These are phyloP conservation scores for Hypsopygia costalis DNA, from an alignment of 2,888 invertebrate species.

Conservation along the genomic window DNA sequence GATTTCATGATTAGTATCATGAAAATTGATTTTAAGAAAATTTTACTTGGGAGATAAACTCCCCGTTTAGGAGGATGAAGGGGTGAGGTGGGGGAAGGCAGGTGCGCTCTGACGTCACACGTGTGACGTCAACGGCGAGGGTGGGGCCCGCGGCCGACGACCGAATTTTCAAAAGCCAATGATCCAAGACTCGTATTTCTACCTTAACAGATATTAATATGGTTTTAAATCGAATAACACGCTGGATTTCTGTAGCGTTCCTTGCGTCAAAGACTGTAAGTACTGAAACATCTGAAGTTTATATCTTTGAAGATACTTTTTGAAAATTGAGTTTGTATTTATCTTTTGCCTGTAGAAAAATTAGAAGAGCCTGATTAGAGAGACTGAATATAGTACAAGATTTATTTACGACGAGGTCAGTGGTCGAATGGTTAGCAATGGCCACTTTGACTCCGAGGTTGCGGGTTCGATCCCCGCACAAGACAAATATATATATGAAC, in stretches of 20 bases:
- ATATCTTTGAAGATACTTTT: background rate
- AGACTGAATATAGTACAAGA: too few relatives aligned
- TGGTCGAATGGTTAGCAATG: too few relatives aligned
- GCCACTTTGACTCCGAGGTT: too few relatives aligned
- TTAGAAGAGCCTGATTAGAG: too few relatives aligned
- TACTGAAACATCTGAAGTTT: background rate
- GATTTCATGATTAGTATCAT: constrained; percentile 25
- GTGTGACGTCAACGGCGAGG: constrained; percentile 62
- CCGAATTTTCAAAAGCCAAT: constrained; percentile 28
- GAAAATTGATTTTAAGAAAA: constrained; percentile 36
- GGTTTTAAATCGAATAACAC: background rate
- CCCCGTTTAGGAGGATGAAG: constrained; percentile 32
- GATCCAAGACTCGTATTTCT: background rate
- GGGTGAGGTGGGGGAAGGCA: constrained; percentile 37
- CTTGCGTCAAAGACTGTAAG: background rate
- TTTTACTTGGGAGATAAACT: constrained; percentile 37
- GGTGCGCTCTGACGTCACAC: constrained; percentile 63
- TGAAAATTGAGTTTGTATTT: background rate
- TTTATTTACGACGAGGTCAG: too few relatives aligned
- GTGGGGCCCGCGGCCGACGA: constrained; percentile 60
- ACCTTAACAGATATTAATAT: constrained; percentile 1
- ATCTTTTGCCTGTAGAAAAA: too few relatives aligned
- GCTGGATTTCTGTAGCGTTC: background rate
- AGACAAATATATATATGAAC: too few relatives aligned
- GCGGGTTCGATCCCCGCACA: too few relatives aligned